Evolutionary conservation across 2,888 invertebrate species (phyloP), one percentile per base, ranked within the genome.

Genomic region (Caenorhabditis wallacei): DNA sequence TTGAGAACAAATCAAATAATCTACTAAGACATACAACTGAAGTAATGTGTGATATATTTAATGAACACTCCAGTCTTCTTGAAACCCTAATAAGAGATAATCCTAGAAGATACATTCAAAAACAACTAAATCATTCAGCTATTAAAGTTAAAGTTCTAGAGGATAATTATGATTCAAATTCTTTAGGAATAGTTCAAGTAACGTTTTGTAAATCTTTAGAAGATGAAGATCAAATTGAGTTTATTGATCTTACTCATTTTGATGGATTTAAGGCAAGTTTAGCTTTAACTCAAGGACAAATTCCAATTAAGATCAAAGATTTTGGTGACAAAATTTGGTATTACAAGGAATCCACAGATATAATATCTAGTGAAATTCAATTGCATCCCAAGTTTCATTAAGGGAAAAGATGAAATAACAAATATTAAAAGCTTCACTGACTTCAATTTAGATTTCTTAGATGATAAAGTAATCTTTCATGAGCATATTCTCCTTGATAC

Each of bases 181-280:
- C 40, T 1, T 22, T 7, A 11, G 53, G 24, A 54, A 11, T 53
- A 20, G 53, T 66, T 0, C 66, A 66, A 35, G 66, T 66, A 53
- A 66, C 66, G 53, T 66, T 66, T 22, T 66, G 66, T 66, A 76
- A 82, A 81, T 2, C 4, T 8, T 2, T 40, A 35, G 70, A 70
- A 57, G 53, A 83, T 37, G 63, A 64, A 53, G 68, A 68, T 63
- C 56, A 76, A 7, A 82, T 84, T 40, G 80, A 84, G 20, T 85
- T 80, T 53, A 51, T 82, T 22, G 84, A 85, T 53, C 22, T 85
- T 66, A 79, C 80, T 51, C 84, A 85, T 80, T 85, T 85, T 69
- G 84, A 78, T 78, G 82, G 68, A 18, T 82, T 37, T 54, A 83
- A 80, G 54, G 16, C 46, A 18, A 78, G 69, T 30, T 1, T 78